Base-by-base conservation (phyloP, 2,113 vertebrate species). In the Laticauda laticaudata region DNA sequence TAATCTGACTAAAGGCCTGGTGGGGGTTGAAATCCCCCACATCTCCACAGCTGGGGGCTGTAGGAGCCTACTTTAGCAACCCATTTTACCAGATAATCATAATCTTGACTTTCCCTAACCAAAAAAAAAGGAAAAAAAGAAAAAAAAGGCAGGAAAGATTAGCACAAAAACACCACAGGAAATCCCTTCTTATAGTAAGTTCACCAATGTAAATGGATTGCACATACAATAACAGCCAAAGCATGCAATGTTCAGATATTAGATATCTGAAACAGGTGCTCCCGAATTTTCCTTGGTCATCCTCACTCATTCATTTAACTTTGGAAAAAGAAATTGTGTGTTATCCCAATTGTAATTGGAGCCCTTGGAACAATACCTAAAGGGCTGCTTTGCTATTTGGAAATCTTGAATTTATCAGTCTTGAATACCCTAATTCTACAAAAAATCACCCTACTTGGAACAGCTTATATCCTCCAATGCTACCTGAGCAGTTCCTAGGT, bases 211-310 rank as follows among this genome's bases (percentile, higher is more conserved):
- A 75, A 88, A 92, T 54, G 39, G 48, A 69, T 29, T 29, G n/a
- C 14, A 88, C 64, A 43, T 88, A 29, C 14, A 29, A 88, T 69
- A 75, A 29, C 34, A 87, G 45, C 69, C 57, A 59, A 92, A 86
- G 88, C 12, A 85, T 29, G 92, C 29, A 23, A 91, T 57, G 39
- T 15, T 34, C 39, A 92, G 59, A 45, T 89, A 64, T 90, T 34
- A 56, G 59, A 39, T 95, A 5, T 75, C 86, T 93, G 61, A 89
- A 59, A 21, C 24, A 69, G 29, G 48, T 87, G n/a, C 81, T 45
- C 29, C 87, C 53, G 29, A 89, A 88, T 88, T 5, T 54, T 59
- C 69, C 48, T 85, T 48, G 57, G 24, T 21, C 90, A 53, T 93
- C 56, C 14, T 90, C 45, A 86, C 89, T 93, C 8, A 56, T 48